phyloP scores from a whole-genome alignment of 2,797 vertebrate species.

The Thunnus albacares region DNA sequence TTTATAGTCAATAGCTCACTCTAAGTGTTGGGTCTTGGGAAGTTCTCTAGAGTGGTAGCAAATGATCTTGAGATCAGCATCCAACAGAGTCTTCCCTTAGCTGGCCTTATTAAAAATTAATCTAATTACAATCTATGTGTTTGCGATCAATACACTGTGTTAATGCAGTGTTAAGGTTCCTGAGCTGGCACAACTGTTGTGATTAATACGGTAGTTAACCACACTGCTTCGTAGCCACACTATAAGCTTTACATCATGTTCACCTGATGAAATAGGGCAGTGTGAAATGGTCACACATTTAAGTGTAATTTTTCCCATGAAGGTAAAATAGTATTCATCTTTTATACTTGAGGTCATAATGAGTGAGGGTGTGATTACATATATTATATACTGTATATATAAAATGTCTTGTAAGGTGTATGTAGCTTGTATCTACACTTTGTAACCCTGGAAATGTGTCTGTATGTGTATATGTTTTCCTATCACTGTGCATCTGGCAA shows the following conservation, averaged over 20 bases:
- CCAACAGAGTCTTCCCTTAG: slow-evolving; percentile 44
- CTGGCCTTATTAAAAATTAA: slow-evolving; percentile 80
- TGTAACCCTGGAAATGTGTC: slow-evolving; percentile 30
- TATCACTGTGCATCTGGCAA: slow-evolving; percentile 58
- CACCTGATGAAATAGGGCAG: slow-evolving; percentile 36
- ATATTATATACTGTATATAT: neutral
- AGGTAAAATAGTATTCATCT: slow-evolving; percentile 48
- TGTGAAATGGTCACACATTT: slow-evolving; percentile 51
- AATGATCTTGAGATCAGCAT: slow-evolving; percentile 66
- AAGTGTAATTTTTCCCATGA: slow-evolving; percentile 51
- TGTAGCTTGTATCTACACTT: slow-evolving; percentile 28
- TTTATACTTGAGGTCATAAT: slow-evolving; percentile 56
- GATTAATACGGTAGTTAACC: slow-evolving; percentile 69
- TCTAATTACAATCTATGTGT: slow-evolving; percentile 68
- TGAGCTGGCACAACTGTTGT: slow-evolving; percentile 58
- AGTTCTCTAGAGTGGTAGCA: slow-evolving; percentile 69
- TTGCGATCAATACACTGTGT: slow-evolving; percentile 67
- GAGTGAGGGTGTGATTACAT: slow-evolving; percentile 35
- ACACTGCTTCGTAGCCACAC: slow-evolving; percentile 44
- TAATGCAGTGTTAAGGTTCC: slow-evolving; percentile 62
- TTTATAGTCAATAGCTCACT: slow-evolving; percentile 67
- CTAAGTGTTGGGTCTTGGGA: slow-evolving; percentile 54
- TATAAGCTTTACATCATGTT: slow-evolving; percentile 56
- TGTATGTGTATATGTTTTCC: slow-evolving; percentile 36
- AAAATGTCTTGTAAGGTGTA: neutral